A percentile compares a stretch with the other conserved stretches of the same genome.
Conservation (phyloP, 2,797 vertebrate genomes). For the Anguilla marmorata region DNA sequence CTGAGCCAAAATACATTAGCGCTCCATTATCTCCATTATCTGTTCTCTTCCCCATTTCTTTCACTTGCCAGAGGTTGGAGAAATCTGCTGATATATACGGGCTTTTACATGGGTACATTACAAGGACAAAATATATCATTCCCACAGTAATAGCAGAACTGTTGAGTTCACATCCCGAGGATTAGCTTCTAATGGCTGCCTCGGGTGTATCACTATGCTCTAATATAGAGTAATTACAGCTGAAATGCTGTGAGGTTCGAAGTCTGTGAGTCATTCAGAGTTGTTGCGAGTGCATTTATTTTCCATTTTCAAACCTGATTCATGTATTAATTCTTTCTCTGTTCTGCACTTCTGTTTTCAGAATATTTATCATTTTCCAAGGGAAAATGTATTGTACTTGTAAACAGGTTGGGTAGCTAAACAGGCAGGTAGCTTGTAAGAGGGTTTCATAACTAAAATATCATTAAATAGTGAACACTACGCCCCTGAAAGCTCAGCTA, state of each 20-base stretch:
- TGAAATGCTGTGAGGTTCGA: constrained; percentile 7
- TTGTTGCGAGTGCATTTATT: background rate
- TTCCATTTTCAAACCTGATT: background rate
- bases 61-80: background rate
- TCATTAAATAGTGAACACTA: too few relatives aligned
- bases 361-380: background rate
- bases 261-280: background rate
- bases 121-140: constrained; percentile 1
- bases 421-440: too few relatives aligned
- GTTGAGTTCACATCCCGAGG: background rate
- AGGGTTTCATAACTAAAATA: too few relatives aligned
- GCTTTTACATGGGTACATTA: background rate
- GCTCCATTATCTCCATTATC: background rate
- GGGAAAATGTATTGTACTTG: background rate
- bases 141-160: background rate
- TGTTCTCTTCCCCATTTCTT: background rate
- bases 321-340: background rate
- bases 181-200: background rate
- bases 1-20: background rate
- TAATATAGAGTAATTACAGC: background rate
- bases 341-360: background rate
- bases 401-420: too few relatives aligned
- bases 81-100: background rate
- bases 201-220: background rate
- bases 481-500: too few relatives aligned